Base-by-base conservation (phyloP, 2,888 invertebrate genomes). In the Nemapogon koenigi region DNA sequence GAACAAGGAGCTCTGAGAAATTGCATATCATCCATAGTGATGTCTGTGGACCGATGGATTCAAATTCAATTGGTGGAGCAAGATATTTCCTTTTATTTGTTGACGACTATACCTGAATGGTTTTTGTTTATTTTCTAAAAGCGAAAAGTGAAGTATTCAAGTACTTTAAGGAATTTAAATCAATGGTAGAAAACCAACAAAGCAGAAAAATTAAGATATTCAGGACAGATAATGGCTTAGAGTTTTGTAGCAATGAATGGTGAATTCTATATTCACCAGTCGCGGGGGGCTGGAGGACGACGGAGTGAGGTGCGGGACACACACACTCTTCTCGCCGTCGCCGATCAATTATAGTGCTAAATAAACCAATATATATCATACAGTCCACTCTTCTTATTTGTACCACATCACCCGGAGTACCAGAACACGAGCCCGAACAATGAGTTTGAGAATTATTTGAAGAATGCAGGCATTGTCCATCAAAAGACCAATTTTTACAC, bases 401-500 rank as follows among this genome's bases (percentile, higher is more conserved):
- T n/a, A n/a, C n/a, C n/a, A n/a, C n/a, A n/a, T n/a, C n/a, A n/a
- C n/a, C n/a, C n/a, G n/a, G n/a, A n/a, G n/a, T n/a, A n/a, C n/a
- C n/a, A n/a, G n/a, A n/a, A n/a, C n/a, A n/a, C n/a, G n/a, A n/a
- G n/a, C n/a, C n/a, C n/a, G n/a, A n/a, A n/a, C n/a, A n/a, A n/a
- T n/a, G n/a, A n/a, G n/a, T 27, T 27, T n/a, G 28, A 27, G 4
- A 19, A 30, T 13, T 47, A 26, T 35, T 31, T 50, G n/a, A 38
- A 40, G 8, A 18, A 41, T 11, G 4, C 10, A n/a, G 49, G 45
- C 1, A 47, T 49, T 17, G 32, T 45, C 13, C 49, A 51, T 28
- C 49, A 50, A 16, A 47, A 40, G 28, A 43, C 48, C 0, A 47
- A 45, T 18, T 25, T 40, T 1, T 47, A 50, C 16, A 45, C 41